Conservation (phyloP, 2,888 invertebrate genomes). For the Papilio protenor region DNA sequence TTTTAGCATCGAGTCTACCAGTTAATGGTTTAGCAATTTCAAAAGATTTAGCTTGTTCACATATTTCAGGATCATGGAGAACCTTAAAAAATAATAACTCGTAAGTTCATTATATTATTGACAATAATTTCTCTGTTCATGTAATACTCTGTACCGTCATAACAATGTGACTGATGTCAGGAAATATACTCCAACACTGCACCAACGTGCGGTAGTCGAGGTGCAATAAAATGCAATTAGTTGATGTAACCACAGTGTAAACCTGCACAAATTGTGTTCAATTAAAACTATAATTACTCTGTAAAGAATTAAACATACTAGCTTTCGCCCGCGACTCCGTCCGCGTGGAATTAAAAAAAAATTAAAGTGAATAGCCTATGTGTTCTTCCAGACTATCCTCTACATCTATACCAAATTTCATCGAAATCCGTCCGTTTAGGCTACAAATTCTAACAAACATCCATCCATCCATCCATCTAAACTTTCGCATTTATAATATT, state of each 20-base stretch:
- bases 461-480: too few species aligned
- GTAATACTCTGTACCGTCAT: conserved; percentile 61
- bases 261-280: conserved; percentile 60
- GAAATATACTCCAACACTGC: conserved; percentile 80
- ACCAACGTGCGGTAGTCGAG: conserved; percentile 76
- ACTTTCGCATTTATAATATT: too few species aligned
- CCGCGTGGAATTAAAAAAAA: too few species aligned
- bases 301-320: background rate
- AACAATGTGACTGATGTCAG: conserved; percentile 75
- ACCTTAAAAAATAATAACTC: conserved; percentile 53
- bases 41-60: conserved; percentile 55
- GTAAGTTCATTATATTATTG: background rate
- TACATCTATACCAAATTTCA: too few species aligned
- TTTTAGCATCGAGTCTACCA: conserved; percentile 69
- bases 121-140: background rate
- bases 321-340: too few species aligned
- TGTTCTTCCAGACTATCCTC: too few species aligned
- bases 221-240: conserved; percentile 80
- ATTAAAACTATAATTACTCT: background rate
- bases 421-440: too few species aligned
- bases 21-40: conserved; percentile 70
- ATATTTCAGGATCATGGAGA: conserved; percentile 60
- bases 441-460: too few species aligned
- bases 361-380: too few species aligned
- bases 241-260: conserved; percentile 77